These are phyloP conservation scores for Elymnias hypermnestra DNA, from an alignment of 1,140 invertebrate species.

Conservation along the genomic window DNA sequence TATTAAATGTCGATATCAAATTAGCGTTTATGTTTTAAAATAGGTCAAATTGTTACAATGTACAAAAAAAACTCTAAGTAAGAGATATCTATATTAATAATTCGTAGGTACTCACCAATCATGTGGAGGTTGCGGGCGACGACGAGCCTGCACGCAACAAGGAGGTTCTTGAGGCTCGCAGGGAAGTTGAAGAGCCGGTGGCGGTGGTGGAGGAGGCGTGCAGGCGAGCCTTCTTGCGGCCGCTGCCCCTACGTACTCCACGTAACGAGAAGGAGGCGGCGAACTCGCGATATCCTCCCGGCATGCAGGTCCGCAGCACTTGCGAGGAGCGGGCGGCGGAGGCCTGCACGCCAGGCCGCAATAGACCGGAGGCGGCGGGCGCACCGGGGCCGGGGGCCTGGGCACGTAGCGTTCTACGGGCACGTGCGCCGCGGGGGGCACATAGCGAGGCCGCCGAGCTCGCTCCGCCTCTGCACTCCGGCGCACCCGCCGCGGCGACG, in stretches of 20 bases:
- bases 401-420: slow-evolving; percentile 83
- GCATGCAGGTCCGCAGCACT: slow-evolving; percentile 69
- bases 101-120: slow-evolving; percentile 84
- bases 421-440: slow-evolving; percentile 81
- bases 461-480: slow-evolving; percentile 69
- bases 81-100: too few relatives aligned
- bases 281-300: slow-evolving; percentile 70
- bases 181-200: slow-evolving; percentile 67
- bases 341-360: slow-evolving; percentile 75
- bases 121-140: slow-evolving; percentile 73
- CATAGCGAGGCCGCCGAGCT: slow-evolving; percentile 74
- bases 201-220: slow-evolving; percentile 77
- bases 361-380: slow-evolving; percentile 62
- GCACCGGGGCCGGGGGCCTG: slow-evolving; percentile 77
- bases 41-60: too few relatives aligned
- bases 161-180: slow-evolving; percentile 73
- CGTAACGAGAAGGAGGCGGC: slow-evolving; percentile 70
- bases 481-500: slow-evolving; percentile 74
- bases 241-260: slow-evolving; percentile 77
- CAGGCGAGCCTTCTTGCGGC: slow-evolving; percentile 77
- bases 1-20: too few relatives aligned
- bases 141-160: slow-evolving; percentile 74
- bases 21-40: too few relatives aligned
- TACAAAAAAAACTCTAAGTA: too few relatives aligned
- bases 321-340: slow-evolving; percentile 71